These are phyloP conservation scores for Ptyas mucosa DNA, from an alignment of 2,113 vertebrate species.

Conservation along the genomic window DNA sequence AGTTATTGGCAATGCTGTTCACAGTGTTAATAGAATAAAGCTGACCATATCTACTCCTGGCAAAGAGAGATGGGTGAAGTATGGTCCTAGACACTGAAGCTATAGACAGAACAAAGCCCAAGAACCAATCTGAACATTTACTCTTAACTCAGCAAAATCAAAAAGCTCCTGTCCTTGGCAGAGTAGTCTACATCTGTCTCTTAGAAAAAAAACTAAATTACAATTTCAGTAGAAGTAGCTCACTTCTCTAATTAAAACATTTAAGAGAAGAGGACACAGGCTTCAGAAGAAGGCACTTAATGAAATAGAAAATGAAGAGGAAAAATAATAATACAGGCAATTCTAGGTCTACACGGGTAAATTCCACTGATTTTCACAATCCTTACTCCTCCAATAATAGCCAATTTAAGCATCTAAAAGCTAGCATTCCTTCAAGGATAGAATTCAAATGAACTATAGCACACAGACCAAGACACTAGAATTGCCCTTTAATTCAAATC, in stretches of 20 bases:
- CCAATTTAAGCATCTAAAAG: background rate
- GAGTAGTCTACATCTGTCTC: rapidly evolving
- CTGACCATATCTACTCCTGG: background rate
- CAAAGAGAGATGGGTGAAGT: rapidly evolving
- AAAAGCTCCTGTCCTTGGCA: rapidly evolving
- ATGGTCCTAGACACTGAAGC: background rate
- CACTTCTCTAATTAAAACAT: background rate
- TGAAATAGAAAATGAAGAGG: rapidly evolving
- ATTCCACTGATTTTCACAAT: background rate
- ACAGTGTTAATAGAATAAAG: background rate
- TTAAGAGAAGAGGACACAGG: rapidly evolving
- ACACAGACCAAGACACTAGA: background rate
- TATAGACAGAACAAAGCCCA: background rate
- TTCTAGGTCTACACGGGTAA: background rate
- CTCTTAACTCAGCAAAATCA: rapidly evolving
- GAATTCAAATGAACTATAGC: background rate
- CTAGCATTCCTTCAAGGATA: background rate
- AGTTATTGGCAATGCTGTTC: background rate
- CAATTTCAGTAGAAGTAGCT: background rate
- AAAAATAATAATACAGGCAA: background rate
- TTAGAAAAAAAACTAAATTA: background rate
- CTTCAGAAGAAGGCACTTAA: rapidly evolving
- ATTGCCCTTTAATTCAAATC: background rate
- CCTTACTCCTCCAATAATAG: background rate
- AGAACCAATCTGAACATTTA: background rate